phyloP scores from a whole-genome alignment of 2,888 invertebrate genomes.

The Rhagonycha fulva region DNA sequence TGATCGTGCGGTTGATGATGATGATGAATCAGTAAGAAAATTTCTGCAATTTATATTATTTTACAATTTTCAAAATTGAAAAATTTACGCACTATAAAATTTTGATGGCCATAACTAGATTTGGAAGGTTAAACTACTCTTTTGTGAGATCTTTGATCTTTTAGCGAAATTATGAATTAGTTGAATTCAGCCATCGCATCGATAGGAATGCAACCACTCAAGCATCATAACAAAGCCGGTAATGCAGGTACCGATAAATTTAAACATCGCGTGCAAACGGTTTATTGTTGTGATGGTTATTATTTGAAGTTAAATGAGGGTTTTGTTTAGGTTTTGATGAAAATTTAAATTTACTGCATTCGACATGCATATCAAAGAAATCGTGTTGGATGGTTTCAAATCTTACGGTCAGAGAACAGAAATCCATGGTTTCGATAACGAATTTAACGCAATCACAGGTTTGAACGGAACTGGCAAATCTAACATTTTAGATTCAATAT shows the following conservation, averaged over 20 bases:
- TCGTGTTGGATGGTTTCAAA: slow-evolving; percentile 96
- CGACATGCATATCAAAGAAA: slow-evolving; percentile 87
- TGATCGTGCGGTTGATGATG: too few relatives aligned
- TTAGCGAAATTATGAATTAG: too few relatives aligned
- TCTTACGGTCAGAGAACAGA: slow-evolving; percentile 94
- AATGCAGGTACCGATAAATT: neutral
- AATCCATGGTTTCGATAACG: slow-evolving; percentile 88
- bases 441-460: slow-evolving; percentile 98
- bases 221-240: neutral
- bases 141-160: too few relatives aligned
- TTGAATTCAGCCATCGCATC: too few relatives aligned
- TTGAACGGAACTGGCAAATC: slow-evolving; percentile 98
- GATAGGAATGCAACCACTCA: neutral
- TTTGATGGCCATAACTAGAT: too few relatives aligned
- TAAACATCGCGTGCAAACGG: neutral
- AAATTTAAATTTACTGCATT: neutral
- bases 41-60: too few relatives aligned
- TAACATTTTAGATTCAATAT: slow-evolving; percentile 96
- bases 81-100: too few relatives aligned
- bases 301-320: too few relatives aligned
- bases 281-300: neutral
- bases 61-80: too few relatives aligned
- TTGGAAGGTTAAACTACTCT: too few relatives aligned
- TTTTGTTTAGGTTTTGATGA: neutral
- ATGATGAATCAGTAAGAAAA: too few relatives aligned